Conservation (phyloP, 1,140 invertebrate species). For the Diabrotica undecimpunctata region DNA sequence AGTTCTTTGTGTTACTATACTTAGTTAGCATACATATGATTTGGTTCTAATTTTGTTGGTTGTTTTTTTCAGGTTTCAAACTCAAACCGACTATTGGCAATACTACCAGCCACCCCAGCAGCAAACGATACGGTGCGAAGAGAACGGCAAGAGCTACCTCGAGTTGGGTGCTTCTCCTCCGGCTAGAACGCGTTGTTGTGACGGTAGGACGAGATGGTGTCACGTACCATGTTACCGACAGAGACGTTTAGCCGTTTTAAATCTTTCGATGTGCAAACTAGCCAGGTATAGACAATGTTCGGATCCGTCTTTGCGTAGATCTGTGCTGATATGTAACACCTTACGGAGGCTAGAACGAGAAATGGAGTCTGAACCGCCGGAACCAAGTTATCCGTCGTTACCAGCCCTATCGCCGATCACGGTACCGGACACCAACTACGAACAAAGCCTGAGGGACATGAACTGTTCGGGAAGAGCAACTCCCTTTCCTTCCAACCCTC, state of each 20-base stretch:
- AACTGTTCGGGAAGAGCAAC: slow-evolving; percentile 56
- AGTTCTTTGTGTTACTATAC: background rate
- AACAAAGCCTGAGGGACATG: slow-evolving; percentile 51
- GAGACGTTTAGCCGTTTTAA: slow-evolving; percentile 81
- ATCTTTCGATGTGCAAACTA: slow-evolving; percentile 89
- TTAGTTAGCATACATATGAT: too few relatives aligned
- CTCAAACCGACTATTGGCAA: slow-evolving; percentile 50
- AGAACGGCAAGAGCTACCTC: slow-evolving; percentile 86
- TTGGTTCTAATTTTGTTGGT: too few relatives aligned
- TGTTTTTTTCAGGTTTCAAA: slow-evolving; percentile 29
- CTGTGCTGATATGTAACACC: slow-evolving; percentile 92
- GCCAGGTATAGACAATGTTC: slow-evolving; percentile 81
- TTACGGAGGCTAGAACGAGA: slow-evolving; percentile 85
- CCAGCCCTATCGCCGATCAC: slow-evolving; percentile 48
- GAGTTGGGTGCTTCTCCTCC: slow-evolving; percentile 69
- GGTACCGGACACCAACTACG: slow-evolving; percentile 52
- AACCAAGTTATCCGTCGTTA: slow-evolving; percentile 39
- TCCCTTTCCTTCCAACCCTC: slow-evolving; percentile 54
- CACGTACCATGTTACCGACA: slow-evolving; percentile 76
- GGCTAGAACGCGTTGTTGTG: slow-evolving; percentile 49
- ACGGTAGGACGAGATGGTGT: slow-evolving; percentile 73
- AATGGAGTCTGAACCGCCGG: slow-evolving; percentile 61
- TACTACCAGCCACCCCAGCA: slow-evolving; percentile 56
- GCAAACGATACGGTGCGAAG: slow-evolving; percentile 80
- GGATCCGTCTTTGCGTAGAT: slow-evolving; percentile 85